A percentile compares a stretch with the other conserved stretches of the same genome.
Evolutionary conservation across 2,888 invertebrate species (phyloP).

Genomic region (Calliscelio sp.): DNA sequence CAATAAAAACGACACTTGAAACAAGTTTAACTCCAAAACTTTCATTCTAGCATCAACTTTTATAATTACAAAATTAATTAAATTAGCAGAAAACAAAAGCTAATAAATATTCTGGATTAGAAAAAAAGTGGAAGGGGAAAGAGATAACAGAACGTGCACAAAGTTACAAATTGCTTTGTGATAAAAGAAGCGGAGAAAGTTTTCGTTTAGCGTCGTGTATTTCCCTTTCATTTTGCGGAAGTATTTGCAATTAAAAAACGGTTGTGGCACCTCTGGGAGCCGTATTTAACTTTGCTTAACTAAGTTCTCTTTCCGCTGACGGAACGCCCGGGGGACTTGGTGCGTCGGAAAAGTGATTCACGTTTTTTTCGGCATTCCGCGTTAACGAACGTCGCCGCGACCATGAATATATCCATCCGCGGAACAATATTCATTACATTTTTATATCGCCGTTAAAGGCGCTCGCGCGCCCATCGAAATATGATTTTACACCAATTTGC

Average conservation of each 20-base stretch:
- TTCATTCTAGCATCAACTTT: too few relatives aligned
- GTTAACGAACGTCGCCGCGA: constrained; percentile 30
- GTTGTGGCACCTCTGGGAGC: constrained; percentile 84
- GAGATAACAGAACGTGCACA: constrained; percentile 15
- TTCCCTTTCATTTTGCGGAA: constrained; percentile 80
- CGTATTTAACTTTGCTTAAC: constrained; percentile 86
- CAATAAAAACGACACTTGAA: too few relatives aligned
- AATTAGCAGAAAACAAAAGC: constrained; percentile 22
- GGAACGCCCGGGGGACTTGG: constrained; percentile 82
- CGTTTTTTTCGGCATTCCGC: constrained; percentile 75
- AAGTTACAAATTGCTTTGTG: constrained; percentile 49
- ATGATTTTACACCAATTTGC: constrained; percentile 19
- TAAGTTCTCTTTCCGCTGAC: constrained; percentile 85
- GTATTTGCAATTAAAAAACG: constrained; percentile 85
- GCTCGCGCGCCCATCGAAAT: not conserved
- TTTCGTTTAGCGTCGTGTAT: constrained; percentile 70
- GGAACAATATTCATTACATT: constrained; percentile 47
- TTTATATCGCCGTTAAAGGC: constrained; percentile 23
- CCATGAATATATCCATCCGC: constrained; percentile 32
- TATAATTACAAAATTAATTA: constrained; percentile 3
- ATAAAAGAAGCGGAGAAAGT: constrained; percentile 68
- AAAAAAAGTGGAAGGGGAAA: constrained; percentile 31
- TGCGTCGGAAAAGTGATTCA: constrained; percentile 80
- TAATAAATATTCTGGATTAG: constrained; percentile 4
- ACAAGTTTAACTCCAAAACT: too few relatives aligned